Evolutionary conservation across 2,797 vertebrate genomes (phyloP), one percentile per base, ranked within the genome.

Genomic region (Lagodon rhomboides): DNA sequence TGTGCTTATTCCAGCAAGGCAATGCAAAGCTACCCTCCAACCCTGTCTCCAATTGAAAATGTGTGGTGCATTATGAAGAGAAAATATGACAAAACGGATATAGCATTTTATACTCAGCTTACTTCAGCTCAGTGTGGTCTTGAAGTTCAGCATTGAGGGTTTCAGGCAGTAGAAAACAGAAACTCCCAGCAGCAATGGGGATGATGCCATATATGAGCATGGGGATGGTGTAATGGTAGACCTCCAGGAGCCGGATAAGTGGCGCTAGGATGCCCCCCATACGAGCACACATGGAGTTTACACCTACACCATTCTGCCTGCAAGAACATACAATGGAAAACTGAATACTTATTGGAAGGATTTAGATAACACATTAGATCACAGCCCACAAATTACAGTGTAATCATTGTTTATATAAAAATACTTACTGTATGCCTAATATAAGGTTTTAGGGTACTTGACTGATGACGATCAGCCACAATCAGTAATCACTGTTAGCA

Each of bases 251-350:
- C 5, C 46, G 20, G 17, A 65, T 3, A 0, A 65, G 63, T 20
- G 63, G 44, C 20, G 63, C 17, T 4, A 66, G 18, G 47, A 66
- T 51, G 27, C 63, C 63, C 17, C 10, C 63, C 27, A 38, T 20
- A 11, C 47, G 63, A 27, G 47, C 27, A n/a, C 43, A 66, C 63
- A 51, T 66, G 20, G 47, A 66, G 63, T n/a, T 66, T 4, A 51
- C 4, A 9, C 63, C 63, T 4, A 50, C 5, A 16, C 63, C 95
- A 0, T 87, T 97, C 68, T 96, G 97, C 86, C 96, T 97, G 90
- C 0, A 76, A 73, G 13, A 27, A 41, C 0, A 13, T 1, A 55
- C 4, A 65, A 49, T 49, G 0, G 8, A 60, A 15, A 13, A 13
- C 3, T 44, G 4, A 4, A 27, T 4, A 30, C 11, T 61, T 11